Evolutionary conservation across 2,888 invertebrate species (phyloP).

Genomic region (Sphaerophoria taeniata): DNA sequence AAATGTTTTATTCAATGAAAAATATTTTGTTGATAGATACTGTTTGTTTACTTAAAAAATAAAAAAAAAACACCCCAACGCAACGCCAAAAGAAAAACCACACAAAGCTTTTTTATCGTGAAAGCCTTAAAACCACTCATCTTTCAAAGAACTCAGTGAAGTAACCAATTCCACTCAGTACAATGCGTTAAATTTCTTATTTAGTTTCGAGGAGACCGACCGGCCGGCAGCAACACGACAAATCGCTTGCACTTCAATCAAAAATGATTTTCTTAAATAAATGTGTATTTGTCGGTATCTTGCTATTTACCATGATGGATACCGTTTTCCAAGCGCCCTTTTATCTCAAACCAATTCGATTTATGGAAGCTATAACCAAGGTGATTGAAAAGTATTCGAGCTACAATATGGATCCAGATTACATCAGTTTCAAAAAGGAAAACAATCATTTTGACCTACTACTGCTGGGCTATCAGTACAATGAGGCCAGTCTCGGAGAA

Average conservation of each 20-base stretch:
- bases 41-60: too few species aligned
- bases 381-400: constrained; percentile 32
- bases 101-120: too few species aligned
- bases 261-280: constrained; percentile 31
- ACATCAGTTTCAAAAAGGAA: constrained; percentile 71
- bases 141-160: too few species aligned
- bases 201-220: not conserved
- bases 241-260: not conserved
- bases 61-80: too few species aligned
- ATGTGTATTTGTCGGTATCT: constrained; percentile 6
- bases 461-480: constrained; percentile 75
- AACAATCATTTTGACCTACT: constrained; percentile 77
- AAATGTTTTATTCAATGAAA: too few species aligned
- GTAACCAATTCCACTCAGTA: too few species aligned
- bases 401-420: constrained; percentile 65
- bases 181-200: too few species aligned
- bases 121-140: too few species aligned
- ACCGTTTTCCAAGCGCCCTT: not conserved
- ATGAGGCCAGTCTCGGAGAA: constrained; percentile 76
- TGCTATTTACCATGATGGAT: constrained; percentile 5
- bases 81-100: too few species aligned
- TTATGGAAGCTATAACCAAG: not conserved
- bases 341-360: constrained; percentile 1
- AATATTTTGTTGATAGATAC: too few species aligned
- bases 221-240: not conserved